Evolutionary conservation across 1,140 invertebrate genomes (phyloP).

Genomic region (Eufriesea mexicana): DNA sequence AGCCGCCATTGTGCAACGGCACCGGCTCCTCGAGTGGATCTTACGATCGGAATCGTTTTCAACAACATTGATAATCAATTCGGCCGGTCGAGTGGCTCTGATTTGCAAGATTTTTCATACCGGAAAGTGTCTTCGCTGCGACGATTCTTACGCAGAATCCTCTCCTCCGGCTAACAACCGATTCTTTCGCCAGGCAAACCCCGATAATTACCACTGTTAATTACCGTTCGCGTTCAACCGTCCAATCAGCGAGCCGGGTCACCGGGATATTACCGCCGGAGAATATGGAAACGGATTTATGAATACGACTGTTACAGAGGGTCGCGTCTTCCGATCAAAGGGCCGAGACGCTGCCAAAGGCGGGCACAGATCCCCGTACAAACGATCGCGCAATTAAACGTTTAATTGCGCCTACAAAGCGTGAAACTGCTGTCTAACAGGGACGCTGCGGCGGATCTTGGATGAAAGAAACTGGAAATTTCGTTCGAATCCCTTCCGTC

Average conservation of each 20-base stretch:
- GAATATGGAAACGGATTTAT: constrained; percentile 37
- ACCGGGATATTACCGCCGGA: background rate
- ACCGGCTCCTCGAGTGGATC: constrained; percentile 1
- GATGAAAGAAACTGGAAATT: constrained; percentile 1
- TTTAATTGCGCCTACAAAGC: constrained; percentile 39
- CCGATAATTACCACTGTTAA: constrained; percentile 50
- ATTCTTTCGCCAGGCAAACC: background rate
- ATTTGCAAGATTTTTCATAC: constrained; percentile 37
- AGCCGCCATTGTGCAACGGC: constrained; percentile 6
- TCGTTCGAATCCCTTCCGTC: background rate
- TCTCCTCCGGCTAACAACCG: constrained; percentile 31
- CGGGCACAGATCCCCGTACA: background rate
- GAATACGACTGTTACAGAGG: constrained; percentile 9
- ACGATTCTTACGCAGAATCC: constrained; percentile 51
- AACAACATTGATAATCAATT: constrained; percentile 46
- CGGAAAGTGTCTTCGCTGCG: constrained; percentile 35
- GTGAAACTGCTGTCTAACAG: constrained; percentile 2
- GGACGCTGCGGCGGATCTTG: background rate
- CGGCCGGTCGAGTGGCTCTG: constrained; percentile 6
- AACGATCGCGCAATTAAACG: constrained; percentile 34
- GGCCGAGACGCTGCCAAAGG: constrained; percentile 5
- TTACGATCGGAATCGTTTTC: background rate
- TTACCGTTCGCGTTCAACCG: constrained; percentile 14
- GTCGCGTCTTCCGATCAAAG: constrained; percentile 33
- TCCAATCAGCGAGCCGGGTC: constrained; percentile 28